Base-by-base conservation (phyloP, 2,888 invertebrate species). In the Cenopis cana region DNA sequence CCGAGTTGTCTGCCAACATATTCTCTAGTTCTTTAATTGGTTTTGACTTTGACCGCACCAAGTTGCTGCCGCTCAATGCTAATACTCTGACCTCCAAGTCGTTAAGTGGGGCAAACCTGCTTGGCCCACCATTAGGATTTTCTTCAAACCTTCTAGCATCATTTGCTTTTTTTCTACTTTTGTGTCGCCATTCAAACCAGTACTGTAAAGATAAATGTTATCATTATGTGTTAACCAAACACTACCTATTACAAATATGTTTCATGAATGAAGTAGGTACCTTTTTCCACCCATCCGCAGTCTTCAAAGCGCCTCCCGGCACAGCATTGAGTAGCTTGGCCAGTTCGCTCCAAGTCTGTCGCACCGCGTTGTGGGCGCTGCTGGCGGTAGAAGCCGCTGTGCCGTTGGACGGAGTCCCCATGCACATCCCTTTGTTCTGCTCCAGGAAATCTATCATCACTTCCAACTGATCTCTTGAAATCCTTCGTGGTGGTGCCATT, bases 181-280 rank as follows among this genome's bases (percentile, higher is more conserved):
- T 91, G 74, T 90, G 89, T 61, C 91, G 81, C 90, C 90, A 91
- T 79, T 90, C 91, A 81, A 89, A 88, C 91, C 91, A 91, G 74
- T 91, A 91, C 92, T 92, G 83, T 69, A 86, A 84, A 74, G 64
- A 60, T 57, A 69, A 57, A 10, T 50, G 12, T 56, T 18, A 20
- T 38, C 18, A 36, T 12, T 38, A 20, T 6, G 6, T 54, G 0
- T 20, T 8, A 14, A 0, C 36, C 14, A 33, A 9, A n/a, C 14
- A 52, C 10, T 36, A 66, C 12, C 10, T 36, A 66, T n/a, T 12
- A 46, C 46, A 46, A 6, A 46, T 33, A 38, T 46, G 1, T 46
- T 46, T 46, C 14, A 1, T 8, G 5, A n/a, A 46, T 38, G 2
- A 61, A 17, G 50, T 18, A 50, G 46, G 50, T 77, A 91, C 92